A percentile compares a stretch with the other conserved stretches of the same genome.
phyloP scores from a whole-genome alignment of 2,113 vertebrate species.

The Chinchilla lanigera region DNA sequence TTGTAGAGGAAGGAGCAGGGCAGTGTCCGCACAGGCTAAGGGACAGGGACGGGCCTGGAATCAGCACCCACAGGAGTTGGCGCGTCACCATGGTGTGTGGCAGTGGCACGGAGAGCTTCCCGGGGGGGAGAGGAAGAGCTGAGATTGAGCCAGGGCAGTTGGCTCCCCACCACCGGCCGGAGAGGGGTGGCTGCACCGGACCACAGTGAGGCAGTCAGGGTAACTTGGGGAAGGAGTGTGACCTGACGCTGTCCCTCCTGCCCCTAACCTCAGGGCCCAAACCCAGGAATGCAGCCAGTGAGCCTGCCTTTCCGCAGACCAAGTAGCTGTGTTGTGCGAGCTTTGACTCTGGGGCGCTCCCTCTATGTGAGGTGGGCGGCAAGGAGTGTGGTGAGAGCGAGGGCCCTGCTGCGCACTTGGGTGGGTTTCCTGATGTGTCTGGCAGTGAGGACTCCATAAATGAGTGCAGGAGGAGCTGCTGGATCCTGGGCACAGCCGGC shows the following conservation, averaged over 20 bases:
- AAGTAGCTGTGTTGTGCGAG: accelerated
- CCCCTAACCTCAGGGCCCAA: not conserved
- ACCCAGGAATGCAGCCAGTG: not conserved
- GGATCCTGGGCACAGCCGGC: no score
- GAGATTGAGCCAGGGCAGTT: not conserved
- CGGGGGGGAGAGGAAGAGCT: not conserved
- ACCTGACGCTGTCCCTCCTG: not conserved
- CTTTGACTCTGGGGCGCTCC: not conserved
- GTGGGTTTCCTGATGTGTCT: not conserved
- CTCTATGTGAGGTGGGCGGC: accelerated
- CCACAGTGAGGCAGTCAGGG: not conserved
- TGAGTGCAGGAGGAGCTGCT: not conserved
- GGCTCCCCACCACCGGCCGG: not conserved
- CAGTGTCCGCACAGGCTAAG: accelerated
- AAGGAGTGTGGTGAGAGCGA: accelerated
- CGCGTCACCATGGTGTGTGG: accelerated
- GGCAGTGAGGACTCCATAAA: not conserved
- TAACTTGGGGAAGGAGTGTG: not conserved
- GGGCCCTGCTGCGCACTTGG: not conserved
- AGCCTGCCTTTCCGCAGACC: not conserved
- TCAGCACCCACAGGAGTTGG: not conserved
- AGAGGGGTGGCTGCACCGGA: not conserved
- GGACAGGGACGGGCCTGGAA: not conserved
- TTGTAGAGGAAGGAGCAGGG: not conserved
- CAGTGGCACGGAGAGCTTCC: not conserved